Conservation (phyloP, 2,888 invertebrate genomes). For the Epinotia nisella region DNA sequence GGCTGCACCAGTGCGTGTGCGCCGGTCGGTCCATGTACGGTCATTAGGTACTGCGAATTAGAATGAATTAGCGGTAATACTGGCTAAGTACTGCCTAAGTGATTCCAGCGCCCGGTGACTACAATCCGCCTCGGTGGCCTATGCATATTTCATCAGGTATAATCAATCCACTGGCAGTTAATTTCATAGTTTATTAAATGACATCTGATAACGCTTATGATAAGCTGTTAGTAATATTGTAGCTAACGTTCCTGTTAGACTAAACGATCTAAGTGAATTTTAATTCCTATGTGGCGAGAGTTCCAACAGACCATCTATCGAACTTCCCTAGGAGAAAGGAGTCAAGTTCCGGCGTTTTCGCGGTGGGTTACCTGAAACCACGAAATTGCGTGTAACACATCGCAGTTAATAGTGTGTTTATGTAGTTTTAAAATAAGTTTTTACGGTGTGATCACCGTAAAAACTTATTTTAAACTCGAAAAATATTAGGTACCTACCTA, state of each 20-base stretch:
- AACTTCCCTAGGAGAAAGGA: too few species aligned
- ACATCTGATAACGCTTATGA: constrained; percentile 44
- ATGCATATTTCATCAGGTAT: constrained; percentile 79
- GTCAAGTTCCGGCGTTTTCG: too few species aligned
- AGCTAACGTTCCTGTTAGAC: background rate
- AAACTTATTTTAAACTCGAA: too few species aligned
- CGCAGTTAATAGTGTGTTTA: too few species aligned
- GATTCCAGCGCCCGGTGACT: constrained; percentile 75
- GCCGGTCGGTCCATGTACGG: constrained; percentile 49
- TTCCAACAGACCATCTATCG: too few species aligned
- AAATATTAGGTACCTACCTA: too few species aligned
- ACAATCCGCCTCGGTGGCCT: constrained; percentile 73
- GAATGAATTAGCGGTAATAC: constrained; percentile 62
- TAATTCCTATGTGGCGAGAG: too few species aligned
- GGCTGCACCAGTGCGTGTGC: constrained; percentile 20
- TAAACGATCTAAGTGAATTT: background rate
- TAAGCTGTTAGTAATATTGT: constrained; percentile 13
- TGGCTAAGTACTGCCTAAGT: constrained; percentile 58
- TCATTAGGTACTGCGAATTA: constrained; percentile 81
- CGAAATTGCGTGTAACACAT: too few species aligned
- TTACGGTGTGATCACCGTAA: too few species aligned
- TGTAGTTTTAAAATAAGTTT: too few species aligned
- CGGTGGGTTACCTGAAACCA: too few species aligned
- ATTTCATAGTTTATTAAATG: constrained; percentile 61
- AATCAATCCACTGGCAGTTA: constrained; percentile 67